phyloP scores from a whole-genome alignment of 2,113 vertebrate genomes.

The Lanius ludovicianus region DNA sequence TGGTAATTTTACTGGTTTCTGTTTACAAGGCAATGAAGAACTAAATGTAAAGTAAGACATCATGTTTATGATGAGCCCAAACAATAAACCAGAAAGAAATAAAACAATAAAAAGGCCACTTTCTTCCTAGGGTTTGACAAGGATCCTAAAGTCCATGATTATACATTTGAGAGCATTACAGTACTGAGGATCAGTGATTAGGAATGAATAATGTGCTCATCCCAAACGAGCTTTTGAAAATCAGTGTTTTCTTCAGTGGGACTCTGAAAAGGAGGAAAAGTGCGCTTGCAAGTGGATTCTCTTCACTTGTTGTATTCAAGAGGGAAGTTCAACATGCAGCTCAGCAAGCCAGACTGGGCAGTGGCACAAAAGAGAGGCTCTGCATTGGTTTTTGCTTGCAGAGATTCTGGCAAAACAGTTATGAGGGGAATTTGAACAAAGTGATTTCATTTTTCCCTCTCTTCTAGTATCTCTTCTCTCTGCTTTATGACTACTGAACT shows the following conservation, averaged over 20 bases:
- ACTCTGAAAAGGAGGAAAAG: not conserved
- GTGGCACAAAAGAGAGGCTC: not conserved
- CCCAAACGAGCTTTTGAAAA: not conserved
- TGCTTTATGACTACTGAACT: not conserved
- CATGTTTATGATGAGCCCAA: not conserved
- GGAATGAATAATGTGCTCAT: fast-evolving
- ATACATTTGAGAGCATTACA: not conserved
- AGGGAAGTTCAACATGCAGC: not conserved
- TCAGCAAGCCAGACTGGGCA: not conserved
- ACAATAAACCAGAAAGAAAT: not conserved
- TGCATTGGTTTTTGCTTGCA: not conserved
- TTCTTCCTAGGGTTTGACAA: not conserved
- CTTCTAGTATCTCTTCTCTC: not conserved
- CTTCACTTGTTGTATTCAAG: not conserved
- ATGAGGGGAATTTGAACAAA: not conserved
- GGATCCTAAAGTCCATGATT: not conserved
- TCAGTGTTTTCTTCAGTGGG: not conserved
- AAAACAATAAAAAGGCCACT: not conserved
- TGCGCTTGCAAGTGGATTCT: not conserved
- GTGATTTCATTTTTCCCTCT: not conserved
- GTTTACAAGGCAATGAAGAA: not conserved
- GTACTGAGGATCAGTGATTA: not conserved
- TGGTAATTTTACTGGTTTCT: not conserved
- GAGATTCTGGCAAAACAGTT: not conserved
- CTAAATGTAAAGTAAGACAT: not conserved